Evolutionary conservation across 2,113 vertebrate genomes (phyloP).

Genomic region (Neotoma lepida): DNA sequence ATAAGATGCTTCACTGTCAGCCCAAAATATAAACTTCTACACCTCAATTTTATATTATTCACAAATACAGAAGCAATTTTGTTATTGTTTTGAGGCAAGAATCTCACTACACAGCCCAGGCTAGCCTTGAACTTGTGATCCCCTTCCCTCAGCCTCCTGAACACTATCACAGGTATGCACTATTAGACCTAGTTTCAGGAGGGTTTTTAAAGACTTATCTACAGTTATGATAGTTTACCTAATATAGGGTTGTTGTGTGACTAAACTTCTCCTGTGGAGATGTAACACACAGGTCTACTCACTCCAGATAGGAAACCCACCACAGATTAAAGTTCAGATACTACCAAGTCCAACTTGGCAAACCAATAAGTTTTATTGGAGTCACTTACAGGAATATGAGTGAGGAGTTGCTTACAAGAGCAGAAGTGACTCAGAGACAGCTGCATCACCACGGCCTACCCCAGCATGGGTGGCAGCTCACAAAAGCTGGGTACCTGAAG

Average conservation of each 20-base stretch:
- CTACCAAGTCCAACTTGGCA: neutral
- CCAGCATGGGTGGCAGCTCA: neutral
- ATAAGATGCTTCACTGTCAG: conserved; percentile 39
- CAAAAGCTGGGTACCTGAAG: neutral
- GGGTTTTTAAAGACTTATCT: neutral
- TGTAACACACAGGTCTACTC: neutral
- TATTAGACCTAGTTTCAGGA: neutral
- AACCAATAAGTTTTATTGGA: neutral
- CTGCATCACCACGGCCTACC: neutral
- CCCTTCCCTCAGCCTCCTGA: neutral
- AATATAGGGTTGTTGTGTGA: conserved; percentile 2
- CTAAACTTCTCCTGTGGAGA: neutral
- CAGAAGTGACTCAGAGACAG: neutral
- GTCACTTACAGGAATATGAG: neutral
- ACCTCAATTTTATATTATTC: conserved; percentile 11
- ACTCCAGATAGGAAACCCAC: neutral
- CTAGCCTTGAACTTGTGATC: neutral
- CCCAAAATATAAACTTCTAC: conserved; percentile 15
- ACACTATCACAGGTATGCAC: neutral
- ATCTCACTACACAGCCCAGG: neutral
- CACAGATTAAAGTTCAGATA: neutral
- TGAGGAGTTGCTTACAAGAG: too few relatives aligned
- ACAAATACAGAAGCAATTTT: neutral
- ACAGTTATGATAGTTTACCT: conserved; percentile 32
- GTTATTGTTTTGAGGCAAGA: neutral